A percentile compares a stretch with the other conserved stretches of the same genome.
phyloP scores from a whole-genome alignment of 2,888 invertebrate species.

The Sesia apiformis region DNA sequence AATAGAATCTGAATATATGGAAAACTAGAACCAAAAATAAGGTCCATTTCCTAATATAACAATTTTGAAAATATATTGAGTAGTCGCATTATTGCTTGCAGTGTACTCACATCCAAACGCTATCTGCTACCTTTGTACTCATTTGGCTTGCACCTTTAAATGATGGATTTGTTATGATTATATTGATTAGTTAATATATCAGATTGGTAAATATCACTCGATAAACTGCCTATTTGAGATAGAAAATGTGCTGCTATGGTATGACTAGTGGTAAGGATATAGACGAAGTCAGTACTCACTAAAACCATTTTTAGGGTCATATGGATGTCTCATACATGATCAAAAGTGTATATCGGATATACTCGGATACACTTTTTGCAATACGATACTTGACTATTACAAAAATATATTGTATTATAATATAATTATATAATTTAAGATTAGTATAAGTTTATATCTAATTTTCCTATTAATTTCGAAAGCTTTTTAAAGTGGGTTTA shows the following conservation, averaged over 20 bases:
- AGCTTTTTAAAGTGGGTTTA: too few species aligned
- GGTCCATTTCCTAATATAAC: too few species aligned
- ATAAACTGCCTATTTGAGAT: constrained; percentile 40
- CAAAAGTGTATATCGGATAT: neutral
- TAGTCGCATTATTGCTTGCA: too few species aligned
- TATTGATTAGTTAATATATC: neutral
- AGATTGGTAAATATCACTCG: constrained; percentile 28
- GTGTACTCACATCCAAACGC: constrained; percentile 7
- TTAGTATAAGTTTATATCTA: too few species aligned
- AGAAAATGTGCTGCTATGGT: constrained; percentile 47
- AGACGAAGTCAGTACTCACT: neutral
- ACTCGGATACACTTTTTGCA: neutral
- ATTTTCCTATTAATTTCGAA: too few species aligned
- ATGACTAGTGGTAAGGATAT: constrained; percentile 53
- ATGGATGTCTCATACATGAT: neutral
- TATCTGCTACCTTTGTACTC: constrained; percentile 39
- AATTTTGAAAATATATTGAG: too few species aligned
- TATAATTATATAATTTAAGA: too few species aligned
- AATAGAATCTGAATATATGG: too few species aligned
- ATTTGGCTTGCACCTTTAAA: constrained; percentile 26
- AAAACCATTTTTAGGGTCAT: neutral
- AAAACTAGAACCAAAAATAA: too few species aligned
- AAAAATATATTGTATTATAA: neutral
- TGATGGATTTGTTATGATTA: neutral
- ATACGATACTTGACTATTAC: neutral